phyloP scores from a whole-genome alignment of 2,797 vertebrate species.

The Vireo griseus region DNA sequence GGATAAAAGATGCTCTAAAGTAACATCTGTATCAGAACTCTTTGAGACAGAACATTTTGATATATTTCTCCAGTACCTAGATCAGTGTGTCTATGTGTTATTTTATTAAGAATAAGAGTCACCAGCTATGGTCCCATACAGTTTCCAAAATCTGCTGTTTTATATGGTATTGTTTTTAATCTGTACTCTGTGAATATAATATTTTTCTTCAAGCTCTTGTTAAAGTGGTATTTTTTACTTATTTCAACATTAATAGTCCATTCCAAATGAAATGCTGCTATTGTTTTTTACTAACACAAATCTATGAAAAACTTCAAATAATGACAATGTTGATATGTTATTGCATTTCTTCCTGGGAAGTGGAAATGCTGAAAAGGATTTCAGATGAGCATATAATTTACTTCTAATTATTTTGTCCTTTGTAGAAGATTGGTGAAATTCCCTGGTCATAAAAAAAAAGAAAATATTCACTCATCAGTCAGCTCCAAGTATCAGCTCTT shows the following conservation, averaged over 20 bases:
- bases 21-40: neutral
- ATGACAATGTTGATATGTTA: neutral
- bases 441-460: neutral
- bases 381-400: neutral
- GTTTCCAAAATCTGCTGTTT: neutral
- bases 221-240: neutral
- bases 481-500: neutral
- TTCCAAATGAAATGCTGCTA: neutral
- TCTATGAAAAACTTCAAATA: neutral
- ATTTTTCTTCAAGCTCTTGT: neutral
- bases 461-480: neutral
- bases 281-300: neutral
- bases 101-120: neutral
- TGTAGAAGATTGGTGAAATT: neutral
- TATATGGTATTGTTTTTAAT: neutral
- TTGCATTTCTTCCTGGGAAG: neutral
- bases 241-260: neutral
- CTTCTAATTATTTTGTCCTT: neutral
- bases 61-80: neutral
- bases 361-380: neutral
- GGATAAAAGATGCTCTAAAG: neutral
- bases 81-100: neutral
- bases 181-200: neutral
- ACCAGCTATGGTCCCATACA: accelerated
- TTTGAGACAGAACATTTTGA: neutral